These are phyloP conservation scores for Lamproptera curius DNA, from an alignment of 2,888 invertebrate genomes.

Conservation along the genomic window DNA sequence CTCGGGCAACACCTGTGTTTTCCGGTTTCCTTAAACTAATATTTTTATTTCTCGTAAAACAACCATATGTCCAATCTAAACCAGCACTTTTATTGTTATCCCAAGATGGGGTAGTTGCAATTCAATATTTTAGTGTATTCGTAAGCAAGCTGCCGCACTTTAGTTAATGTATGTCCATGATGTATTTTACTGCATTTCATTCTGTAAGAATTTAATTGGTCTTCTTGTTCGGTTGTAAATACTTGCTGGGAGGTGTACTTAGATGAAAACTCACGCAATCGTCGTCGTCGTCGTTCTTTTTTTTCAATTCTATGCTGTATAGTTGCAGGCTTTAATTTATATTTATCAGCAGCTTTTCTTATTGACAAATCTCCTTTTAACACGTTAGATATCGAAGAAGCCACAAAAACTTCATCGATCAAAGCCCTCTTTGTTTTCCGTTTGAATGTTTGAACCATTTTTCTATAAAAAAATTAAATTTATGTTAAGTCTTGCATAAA, in stretches of 20 bases:
- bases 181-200: too few relatives aligned
- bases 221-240: too few relatives aligned
- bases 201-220: too few relatives aligned
- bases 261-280: too few relatives aligned
- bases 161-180: too few relatives aligned
- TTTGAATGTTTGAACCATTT: neutral
- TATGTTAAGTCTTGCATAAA: neutral
- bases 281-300: neutral
- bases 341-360: too few relatives aligned
- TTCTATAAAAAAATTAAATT: neutral
- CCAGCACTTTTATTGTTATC: slow-evolving; percentile 31
- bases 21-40: slow-evolving; percentile 29
- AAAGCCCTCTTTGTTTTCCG: neutral
- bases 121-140: neutral
- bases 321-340: too few relatives aligned
- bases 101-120: neutral
- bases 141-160: neutral
- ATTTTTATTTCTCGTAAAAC: slow-evolving; percentile 21
- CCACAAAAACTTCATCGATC: neutral
- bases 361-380: neutral
- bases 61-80: slow-evolving; percentile 30
- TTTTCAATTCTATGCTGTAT: neutral
- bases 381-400: neutral
- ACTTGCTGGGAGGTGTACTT: too few relatives aligned
- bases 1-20: slow-evolving; percentile 35